phyloP scores from a whole-genome alignment of 2,113 vertebrate genomes.

The Loxodonta africana region DNA sequence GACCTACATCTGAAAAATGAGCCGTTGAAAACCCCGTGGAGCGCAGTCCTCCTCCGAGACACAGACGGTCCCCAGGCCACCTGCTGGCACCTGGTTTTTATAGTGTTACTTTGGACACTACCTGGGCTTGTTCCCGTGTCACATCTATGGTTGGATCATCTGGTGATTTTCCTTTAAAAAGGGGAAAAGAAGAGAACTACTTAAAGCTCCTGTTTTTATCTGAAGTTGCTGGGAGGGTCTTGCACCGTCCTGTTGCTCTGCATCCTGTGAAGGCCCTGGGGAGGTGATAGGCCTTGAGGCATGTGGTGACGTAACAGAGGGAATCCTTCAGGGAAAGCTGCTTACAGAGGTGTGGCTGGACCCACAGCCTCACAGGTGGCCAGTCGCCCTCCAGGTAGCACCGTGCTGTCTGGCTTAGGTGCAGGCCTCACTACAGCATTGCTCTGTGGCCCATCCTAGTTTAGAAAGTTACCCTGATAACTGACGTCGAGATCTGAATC shows the following conservation, averaged over 20 bases:
- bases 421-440: neutral
- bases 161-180: neutral
- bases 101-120: neutral
- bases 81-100: neutral
- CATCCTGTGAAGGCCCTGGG: neutral
- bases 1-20: too few relatives aligned
- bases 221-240: neutral
- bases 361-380: accelerated
- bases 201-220: neutral
- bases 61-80: too few relatives aligned
- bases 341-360: neutral
- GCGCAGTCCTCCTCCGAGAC: too few relatives aligned
- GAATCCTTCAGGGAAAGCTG: neutral
- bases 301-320: neutral
- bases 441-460: neutral
- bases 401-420: neutral
- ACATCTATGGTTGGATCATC: neutral
- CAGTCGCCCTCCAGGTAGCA: too few relatives aligned
- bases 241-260: neutral
- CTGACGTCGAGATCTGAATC: neutral
- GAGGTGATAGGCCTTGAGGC: neutral
- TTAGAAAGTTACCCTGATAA: too few relatives aligned
- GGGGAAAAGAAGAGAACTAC: neutral
- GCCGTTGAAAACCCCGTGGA: too few relatives aligned
- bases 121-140: neutral